These are phyloP conservation scores for Sebastes vulpes DNA, from an alignment of 2,797 vertebrate genomes.

Conservation along the genomic window DNA sequence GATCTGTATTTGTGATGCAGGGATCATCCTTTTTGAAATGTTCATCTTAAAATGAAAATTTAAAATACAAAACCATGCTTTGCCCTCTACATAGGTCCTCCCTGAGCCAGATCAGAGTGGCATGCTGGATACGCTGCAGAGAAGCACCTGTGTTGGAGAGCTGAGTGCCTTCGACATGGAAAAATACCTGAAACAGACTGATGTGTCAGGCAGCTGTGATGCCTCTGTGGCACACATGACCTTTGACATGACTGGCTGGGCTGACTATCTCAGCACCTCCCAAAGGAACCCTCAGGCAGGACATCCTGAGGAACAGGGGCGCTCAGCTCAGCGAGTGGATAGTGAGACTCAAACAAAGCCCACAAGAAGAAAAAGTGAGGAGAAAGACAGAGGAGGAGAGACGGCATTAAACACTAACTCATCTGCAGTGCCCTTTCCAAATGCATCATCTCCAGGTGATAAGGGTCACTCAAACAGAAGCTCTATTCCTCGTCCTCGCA, in stretches of 20 bases:
- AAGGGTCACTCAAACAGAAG: conserved; percentile 59
- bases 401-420: background rate
- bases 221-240: conserved; percentile 73
- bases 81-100: conserved; percentile 5
- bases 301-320: conserved; percentile 14
- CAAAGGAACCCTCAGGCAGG: conserved; percentile 39
- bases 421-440: background rate
- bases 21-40: background rate
- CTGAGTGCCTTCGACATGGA: conserved; percentile 90
- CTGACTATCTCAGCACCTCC: conserved; percentile 57
- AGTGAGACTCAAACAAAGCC: background rate
- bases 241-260: conserved; percentile 78
- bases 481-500: conserved; percentile 55
- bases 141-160: conserved; percentile 70
- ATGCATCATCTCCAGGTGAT: conserved; percentile 8
- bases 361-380: background rate
- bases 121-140: conserved; percentile 75
- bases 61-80: background rate
- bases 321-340: background rate
- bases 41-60: background rate
- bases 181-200: conserved; percentile 90
- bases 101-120: conserved; percentile 41
- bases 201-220: conserved; percentile 78
- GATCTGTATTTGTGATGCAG: background rate
- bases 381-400: conserved; percentile 8